Base-by-base conservation (phyloP, 2,797 vertebrate genomes). In the Etheostoma nigrum region DNA sequence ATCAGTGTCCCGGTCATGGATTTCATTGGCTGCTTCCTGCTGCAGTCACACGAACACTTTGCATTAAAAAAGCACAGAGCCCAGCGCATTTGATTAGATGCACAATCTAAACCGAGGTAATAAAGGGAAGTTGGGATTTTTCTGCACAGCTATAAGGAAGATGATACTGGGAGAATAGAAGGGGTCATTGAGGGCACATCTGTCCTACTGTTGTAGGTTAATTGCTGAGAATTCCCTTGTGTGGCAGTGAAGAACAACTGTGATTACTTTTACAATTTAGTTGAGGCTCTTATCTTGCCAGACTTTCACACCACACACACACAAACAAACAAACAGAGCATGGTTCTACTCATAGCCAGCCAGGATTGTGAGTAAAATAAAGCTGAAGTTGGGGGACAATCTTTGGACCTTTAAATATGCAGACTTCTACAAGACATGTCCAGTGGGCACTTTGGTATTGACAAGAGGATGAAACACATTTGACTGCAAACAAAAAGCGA, bases 51-150 rank as follows among this genome's bases (percentile, higher is more conserved):
- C 60, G 58, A 73, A 76, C 13, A 44, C 57, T 91, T 95, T 94
- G 90, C 91, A 94, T 93, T 85, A 66, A 83, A 88, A 84, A 87
- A 79, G 36, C 65, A 72, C 66, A 49, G 45, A 66, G 60, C 25
- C n/a, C n/a, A 11, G 48, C 5, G 19, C 49, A 86, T 93, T 90
- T 92, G 89, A 87, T 66, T 88, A 86, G 76, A 89, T 83, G 71
- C 25, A 78, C 67, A 64, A 88, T 85, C 82, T 72, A 70, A 64
- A 21, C 58, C 6, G 11, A 40, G 40, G 68, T 4, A 66, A 62
- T 21, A 66, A 74, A 58, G 25, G 70, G 71, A 70, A 73, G 72
- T 58, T 79, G 53, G 51, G 72, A 91, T 89, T 87, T 88, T 74
- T 51, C 77, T 74, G 70, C 54, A 36, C n/a, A 59, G 64, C 42